These are phyloP conservation scores for Orthonevra nobilis DNA, from an alignment of 2,888 invertebrate genomes.

Conservation along the genomic window DNA sequence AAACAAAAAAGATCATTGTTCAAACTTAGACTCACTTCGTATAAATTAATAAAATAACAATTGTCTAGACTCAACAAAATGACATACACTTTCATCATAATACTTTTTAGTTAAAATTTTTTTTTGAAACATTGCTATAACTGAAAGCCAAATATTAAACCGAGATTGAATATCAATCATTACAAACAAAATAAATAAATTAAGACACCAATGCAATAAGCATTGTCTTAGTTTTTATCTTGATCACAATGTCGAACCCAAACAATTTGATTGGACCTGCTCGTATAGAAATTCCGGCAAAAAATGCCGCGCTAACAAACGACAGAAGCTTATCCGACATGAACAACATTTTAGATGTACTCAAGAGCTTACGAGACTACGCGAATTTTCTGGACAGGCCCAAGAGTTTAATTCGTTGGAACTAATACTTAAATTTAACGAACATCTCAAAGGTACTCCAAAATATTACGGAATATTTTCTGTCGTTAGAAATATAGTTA, in stretches of 20 bases:
- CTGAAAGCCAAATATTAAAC: too few relatives aligned
- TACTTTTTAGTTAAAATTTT: too few relatives aligned
- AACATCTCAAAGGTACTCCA: conserved; percentile 20
- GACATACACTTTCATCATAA: neutral
- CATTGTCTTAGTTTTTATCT: conserved; percentile 2
- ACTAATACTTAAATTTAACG: conserved; percentile 18
- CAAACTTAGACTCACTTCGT: neutral
- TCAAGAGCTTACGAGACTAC: neutral
- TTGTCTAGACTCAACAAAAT: neutral
- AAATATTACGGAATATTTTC: conserved; percentile 25
- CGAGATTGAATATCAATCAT: neutral
- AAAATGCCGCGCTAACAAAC: neutral
- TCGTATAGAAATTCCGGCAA: neutral
- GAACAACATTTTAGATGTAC: neutral
- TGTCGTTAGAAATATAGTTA: conserved; percentile 18
- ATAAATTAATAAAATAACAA: too few relatives aligned
- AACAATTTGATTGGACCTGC: conserved; percentile 8
- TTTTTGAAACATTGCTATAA: too few relatives aligned
- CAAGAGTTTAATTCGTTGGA: conserved; percentile 21
- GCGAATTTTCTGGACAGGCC: conserved; percentile 11
- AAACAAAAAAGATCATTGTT: neutral
- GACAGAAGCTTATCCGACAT: conserved; percentile 12
- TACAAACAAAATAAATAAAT: too few relatives aligned
- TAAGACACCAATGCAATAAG: neutral
- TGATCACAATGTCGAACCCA: conserved; percentile 13